Conservation (phyloP, 2,888 invertebrate genomes). For the Drosophila prolongata region DNA sequence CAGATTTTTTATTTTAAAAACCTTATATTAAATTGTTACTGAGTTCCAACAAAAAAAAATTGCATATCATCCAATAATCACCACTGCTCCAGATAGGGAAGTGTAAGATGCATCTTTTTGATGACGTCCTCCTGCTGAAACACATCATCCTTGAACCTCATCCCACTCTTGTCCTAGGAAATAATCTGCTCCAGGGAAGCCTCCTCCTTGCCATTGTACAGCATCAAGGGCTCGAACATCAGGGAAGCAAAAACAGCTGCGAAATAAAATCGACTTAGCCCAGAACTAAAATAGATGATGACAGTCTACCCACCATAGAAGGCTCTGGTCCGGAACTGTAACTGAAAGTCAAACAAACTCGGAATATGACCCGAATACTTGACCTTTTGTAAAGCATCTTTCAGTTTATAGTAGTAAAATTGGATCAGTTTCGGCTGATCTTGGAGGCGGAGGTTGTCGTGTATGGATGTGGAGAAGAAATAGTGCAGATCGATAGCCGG, state of each 20-base stretch:
- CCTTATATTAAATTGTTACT: no score
- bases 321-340: slow-evolving; percentile 49
- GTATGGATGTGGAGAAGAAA: slow-evolving; percentile 75
- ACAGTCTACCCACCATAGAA: slow-evolving; percentile 52
- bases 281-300: neutral
- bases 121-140: slow-evolving; percentile 72
- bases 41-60: neutral
- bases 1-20: neutral
- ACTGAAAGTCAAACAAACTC: slow-evolving; percentile 67
- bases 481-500: slow-evolving; percentile 80
- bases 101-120: slow-evolving; percentile 67
- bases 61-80: slow-evolving; percentile 79
- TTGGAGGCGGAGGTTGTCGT: slow-evolving; percentile 62
- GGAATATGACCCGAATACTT: slow-evolving; percentile 60
- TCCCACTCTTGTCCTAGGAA: slow-evolving; percentile 65
- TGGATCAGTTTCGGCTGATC: slow-evolving; percentile 73
- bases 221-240: slow-evolving; percentile 76
- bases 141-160: slow-evolving; percentile 67
- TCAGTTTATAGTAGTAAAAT: slow-evolving; percentile 69
- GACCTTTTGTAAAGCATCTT: slow-evolving; percentile 53
- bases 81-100: slow-evolving; percentile 79
- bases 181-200: slow-evolving; percentile 76
- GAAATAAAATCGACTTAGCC: neutral
- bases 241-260: slow-evolving; percentile 76
- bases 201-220: slow-evolving; percentile 72